Evolutionary conservation across 2,797 vertebrate species (phyloP), one percentile per base, ranked within the genome.

Genomic region (Taeniopygia guttata): DNA sequence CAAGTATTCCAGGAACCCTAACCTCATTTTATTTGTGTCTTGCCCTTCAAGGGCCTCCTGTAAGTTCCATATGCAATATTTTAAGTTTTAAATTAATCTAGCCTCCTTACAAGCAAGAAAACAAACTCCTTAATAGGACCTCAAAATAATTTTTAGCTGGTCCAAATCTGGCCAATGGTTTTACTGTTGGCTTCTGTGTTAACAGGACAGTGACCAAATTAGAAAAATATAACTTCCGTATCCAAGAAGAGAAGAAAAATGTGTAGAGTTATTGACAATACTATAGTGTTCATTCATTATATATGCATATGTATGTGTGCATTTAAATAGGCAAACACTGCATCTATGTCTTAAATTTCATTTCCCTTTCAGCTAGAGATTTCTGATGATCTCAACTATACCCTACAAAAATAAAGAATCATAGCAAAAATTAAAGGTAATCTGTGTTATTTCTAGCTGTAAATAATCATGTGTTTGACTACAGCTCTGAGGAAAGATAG

Each of bases 111-210:
- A 84, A 86, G 30, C 0, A 5, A 45, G 26, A 32, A 3, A 69
- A 63, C 4, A 46, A 48, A 3, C 4, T 59, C 16, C 10, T 60
- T 26, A 60, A 10, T 30, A 5, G 3, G 7, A 2, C 2, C 5
- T 89, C 38, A 51, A 20, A 64, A 69, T 2, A 43, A 34, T 48
- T 64, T 69, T 74, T 18, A 25, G 2, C 42, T 60, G 16, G 38
- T 48, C 20, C 49, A 74, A 58, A 36, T 45, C 20, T 54, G 20
- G 11, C 7, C 20, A 58, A 14, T 11, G 1, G 3, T 74, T 84
- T 70, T 26, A 54, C 13, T 27, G 5, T n/a, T 67, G 74, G 45
- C 9, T 84, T 74, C 21, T 29, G 40, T 16, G 11, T 38, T 82
- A 64, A 84, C 6, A 51, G 9, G 18, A 54, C 16, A 73, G 19